Conservation (phyloP, 2,888 invertebrate genomes). For the Dendrolimus houi region DNA sequence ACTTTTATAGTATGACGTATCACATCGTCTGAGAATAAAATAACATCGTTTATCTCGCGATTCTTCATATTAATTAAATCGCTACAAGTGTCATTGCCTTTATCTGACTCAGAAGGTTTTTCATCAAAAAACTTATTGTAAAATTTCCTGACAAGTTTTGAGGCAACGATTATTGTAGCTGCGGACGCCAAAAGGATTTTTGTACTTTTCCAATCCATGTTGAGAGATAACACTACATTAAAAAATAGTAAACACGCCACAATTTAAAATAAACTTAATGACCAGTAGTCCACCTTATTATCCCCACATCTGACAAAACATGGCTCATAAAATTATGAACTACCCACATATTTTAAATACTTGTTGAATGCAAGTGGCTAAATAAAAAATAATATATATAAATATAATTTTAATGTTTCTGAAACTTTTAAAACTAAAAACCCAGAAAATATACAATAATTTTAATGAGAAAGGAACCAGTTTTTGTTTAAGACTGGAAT, state of each 20-base stretch:
- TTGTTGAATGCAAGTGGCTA: not conserved
- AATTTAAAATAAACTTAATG: constrained; percentile 21
- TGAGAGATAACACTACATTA: constrained; percentile 14
- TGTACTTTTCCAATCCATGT: constrained; percentile 65
- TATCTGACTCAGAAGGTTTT: constrained; percentile 25
- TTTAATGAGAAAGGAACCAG: too few species aligned
- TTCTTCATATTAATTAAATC: constrained; percentile 45
- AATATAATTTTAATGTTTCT: too few species aligned
- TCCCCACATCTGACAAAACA: constrained; percentile 39
- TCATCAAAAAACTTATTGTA: constrained; percentile 48
- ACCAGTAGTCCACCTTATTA: constrained; percentile 52
- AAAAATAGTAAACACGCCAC: constrained; percentile 14
- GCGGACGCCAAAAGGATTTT: constrained; percentile 58
- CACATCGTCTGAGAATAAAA: constrained; percentile 62
- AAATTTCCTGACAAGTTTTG: constrained; percentile 55
- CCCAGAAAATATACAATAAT: too few species aligned
- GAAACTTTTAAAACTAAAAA: too few species aligned
- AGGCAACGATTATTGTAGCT: constrained; percentile 54
- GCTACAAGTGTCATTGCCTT: constrained; percentile 36
- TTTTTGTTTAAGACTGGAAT: too few species aligned
- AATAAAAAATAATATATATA: too few species aligned
- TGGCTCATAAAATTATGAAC: constrained; percentile 8
- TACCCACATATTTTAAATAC: constrained; percentile 29
- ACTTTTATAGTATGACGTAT: constrained; percentile 51
- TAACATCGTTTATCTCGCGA: constrained; percentile 67